Evolutionary conservation across 2,113 vertebrate species (phyloP).

Genomic region (Prunella himalayana): DNA sequence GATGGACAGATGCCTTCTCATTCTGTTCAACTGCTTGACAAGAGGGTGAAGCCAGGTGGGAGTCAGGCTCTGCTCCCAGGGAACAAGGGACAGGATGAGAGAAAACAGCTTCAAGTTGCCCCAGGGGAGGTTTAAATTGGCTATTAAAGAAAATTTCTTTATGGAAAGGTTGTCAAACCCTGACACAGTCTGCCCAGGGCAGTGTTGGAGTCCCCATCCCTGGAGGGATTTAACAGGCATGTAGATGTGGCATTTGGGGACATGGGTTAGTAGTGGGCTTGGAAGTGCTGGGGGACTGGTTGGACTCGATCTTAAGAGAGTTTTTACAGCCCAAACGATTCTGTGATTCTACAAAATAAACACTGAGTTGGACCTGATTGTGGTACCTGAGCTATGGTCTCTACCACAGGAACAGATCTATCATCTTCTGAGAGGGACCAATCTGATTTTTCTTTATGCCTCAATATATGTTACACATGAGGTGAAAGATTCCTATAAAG

Average conservation of each 20-base stretch:
- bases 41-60: not conserved
- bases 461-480: not conserved
- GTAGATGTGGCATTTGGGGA: not conserved
- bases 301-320: not conserved
- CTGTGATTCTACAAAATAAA: not conserved
- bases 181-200: not conserved
- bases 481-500: not conserved
- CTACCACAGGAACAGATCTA: not conserved
- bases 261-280: not conserved
- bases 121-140: not conserved
- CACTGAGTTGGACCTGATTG: not conserved
- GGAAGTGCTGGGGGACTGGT: not conserved
- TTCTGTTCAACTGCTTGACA: not conserved
- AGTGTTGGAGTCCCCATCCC: not conserved
- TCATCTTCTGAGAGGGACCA: not conserved
- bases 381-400: not conserved
- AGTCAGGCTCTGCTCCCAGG: not conserved
- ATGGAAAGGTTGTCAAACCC: not conserved
- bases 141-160: not conserved
- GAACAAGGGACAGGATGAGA: not conserved
- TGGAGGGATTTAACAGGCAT: not conserved
- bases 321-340: not conserved
- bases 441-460: not conserved
- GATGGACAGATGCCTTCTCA: not conserved
- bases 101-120: not conserved